Base-by-base conservation (phyloP, 2,797 vertebrate genomes). In the Pristis pectinata region DNA sequence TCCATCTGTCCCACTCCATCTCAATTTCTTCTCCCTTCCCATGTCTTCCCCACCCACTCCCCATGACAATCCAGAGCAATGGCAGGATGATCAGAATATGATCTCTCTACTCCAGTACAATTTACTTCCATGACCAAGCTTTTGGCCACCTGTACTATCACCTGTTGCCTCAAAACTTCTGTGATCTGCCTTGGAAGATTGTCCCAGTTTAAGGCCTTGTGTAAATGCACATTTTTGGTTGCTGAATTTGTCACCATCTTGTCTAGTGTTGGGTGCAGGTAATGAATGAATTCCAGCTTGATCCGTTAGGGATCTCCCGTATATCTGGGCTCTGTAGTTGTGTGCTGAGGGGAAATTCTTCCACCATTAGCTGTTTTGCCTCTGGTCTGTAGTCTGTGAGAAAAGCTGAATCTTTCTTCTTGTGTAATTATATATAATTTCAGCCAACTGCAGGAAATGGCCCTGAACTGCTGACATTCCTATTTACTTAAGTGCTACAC, bases 401-500 rank as follows among this genome's bases (percentile, higher is more conserved):
- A 64, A 2, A 22, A 70, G 70, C 19, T 64, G 56, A 17, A 8
- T 91, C n/a, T 34, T 56, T 19, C 22, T 53, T 30, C 1, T 37
- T 64, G 59, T 91, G 87, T 67, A 41, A 91, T 91, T 91, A 91
- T 67, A 37, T 91, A 64, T 91, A 64, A 91, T 91, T 91, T 91
- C 59, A 91, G n/a, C n/a, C 15, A 22, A 91, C 22, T 91, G 59
- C 59, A 91, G 87, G 87, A 91, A 91, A 41, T 91, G 59, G 2
- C n/a, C 49, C 17, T 91, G 87, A 91, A 37, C 87, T 41, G 59
- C 87, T 67, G 34, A 41, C 56, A 91, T 64, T 67, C 59, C 59
- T 37, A 37, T 41, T 41, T 17, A 89, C 85, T 59, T 67, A 59
- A 67, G 37, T 41, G 67, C 27, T 72, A 30, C 70, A 56, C 44